A percentile compares a stretch with the other conserved stretches of the same genome.
These are phyloP conservation scores for Luperina testacea DNA, from an alignment of 2,888 invertebrate species.

Conservation along the genomic window DNA sequence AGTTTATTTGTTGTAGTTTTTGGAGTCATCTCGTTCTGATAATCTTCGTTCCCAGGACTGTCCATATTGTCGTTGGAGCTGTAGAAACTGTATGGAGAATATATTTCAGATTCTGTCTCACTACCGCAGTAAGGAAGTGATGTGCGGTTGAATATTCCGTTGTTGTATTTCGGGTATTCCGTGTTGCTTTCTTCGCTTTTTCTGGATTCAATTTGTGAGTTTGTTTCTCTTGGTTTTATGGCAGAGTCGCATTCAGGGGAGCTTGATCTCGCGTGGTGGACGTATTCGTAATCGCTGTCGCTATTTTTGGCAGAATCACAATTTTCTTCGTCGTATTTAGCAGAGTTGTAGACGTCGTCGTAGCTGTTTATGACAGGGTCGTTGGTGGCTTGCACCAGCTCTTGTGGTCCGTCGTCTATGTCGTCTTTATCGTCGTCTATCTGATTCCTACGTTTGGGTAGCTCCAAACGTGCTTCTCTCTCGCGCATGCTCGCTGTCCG, in stretches of 20 bases:
- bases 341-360: slow-evolving; percentile 87
- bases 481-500: slow-evolving; percentile 96
- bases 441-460: slow-evolving; percentile 87
- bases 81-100: slow-evolving; percentile 95
- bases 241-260: slow-evolving; percentile 92
- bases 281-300: slow-evolving; percentile 92
- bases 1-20: slow-evolving; percentile 91
- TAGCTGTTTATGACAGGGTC: slow-evolving; percentile 87
- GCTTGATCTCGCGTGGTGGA: slow-evolving; percentile 91
- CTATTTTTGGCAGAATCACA: slow-evolving; percentile 88
- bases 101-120: slow-evolving; percentile 95
- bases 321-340: slow-evolving; percentile 86
- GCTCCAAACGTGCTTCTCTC: slow-evolving; percentile 92
- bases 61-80: slow-evolving; percentile 91
- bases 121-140: slow-evolving; percentile 95
- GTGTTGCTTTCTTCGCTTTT: slow-evolving; percentile 76
- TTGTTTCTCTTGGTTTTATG: slow-evolving; percentile 83
- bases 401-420: slow-evolving; percentile 83
- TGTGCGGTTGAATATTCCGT: slow-evolving; percentile 90
- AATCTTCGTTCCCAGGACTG: slow-evolving; percentile 83
- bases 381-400: slow-evolving; percentile 86
- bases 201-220: slow-evolving; percentile 74
- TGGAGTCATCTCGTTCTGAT: slow-evolving; percentile 84
- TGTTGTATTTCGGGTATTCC: slow-evolving; percentile 91
- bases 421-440: slow-evolving; percentile 90